Conservation (phyloP, 2,113 vertebrate genomes). For the Salvelinus alpinus region DNA sequence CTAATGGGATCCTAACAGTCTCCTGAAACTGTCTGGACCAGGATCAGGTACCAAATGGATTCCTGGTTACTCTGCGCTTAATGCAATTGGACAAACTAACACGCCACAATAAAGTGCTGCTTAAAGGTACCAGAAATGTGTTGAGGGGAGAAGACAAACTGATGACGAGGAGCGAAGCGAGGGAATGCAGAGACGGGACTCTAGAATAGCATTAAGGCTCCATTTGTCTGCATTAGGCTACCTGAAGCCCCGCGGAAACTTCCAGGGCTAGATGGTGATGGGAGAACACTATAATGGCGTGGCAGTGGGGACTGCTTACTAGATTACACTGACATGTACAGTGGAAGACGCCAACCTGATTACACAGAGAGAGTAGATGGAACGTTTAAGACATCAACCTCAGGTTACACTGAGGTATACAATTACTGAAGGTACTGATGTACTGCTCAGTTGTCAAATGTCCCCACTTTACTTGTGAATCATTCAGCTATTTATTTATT, state of each 20-base stretch:
- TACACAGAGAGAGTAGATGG: conserved; percentile 33
- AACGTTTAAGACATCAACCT: conserved; percentile 64
- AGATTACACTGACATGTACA: conserved; percentile 63
- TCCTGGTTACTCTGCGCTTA: conserved; percentile 71
- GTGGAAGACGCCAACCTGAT: conserved; percentile 47
- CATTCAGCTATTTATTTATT: too few relatives aligned
- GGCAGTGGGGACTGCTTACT: conserved; percentile 68
- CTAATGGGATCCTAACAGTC: conserved; percentile 67
- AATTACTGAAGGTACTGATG: conserved; percentile 58
- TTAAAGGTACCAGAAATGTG: conserved; percentile 71
- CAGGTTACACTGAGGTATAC: conserved; percentile 52
- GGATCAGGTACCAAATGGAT: conserved; percentile 77
- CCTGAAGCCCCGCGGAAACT: conserved; percentile 60
- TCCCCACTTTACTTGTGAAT: too few relatives aligned
- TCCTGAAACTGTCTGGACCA: conserved; percentile 61
- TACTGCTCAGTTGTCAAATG: conserved; percentile 38
- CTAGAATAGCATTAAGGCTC: conserved; percentile 69
- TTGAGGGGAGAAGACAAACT: conserved; percentile 66
- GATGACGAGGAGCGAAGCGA: conserved; percentile 65
- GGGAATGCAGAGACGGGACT: conserved; percentile 69
- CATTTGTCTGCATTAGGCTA: conserved; percentile 73
- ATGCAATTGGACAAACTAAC: conserved; percentile 77
- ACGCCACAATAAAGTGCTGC: conserved; percentile 82
- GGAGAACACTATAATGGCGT: conserved; percentile 68
- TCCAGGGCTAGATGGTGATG: conserved; percentile 59